Base-by-base conservation (phyloP, 2,797 vertebrate species). In the Lemur catta region DNA sequence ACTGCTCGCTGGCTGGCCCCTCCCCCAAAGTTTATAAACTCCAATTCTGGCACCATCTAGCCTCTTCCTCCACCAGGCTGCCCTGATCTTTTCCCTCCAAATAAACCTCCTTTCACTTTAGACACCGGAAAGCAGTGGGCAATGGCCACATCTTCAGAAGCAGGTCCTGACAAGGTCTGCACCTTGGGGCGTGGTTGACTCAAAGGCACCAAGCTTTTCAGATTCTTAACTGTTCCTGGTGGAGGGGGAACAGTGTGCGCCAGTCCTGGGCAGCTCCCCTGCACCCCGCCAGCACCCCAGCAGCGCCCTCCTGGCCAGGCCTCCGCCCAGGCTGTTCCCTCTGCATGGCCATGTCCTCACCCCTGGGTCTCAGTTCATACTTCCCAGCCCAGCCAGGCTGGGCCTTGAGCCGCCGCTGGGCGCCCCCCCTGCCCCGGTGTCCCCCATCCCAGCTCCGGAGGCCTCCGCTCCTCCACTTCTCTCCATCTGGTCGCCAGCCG, bases 361-460 rank as follows among this genome's bases (percentile, higher is more conserved):
- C 96, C 38, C 85, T 78, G 0, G 33, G 6, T 14, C 52, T 79
- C 84, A 63, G 38, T 35, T 69, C 67, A 10, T 80, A 76, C 14
- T 55, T 78, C 89, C 69, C 61, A n/a, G 84, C 20, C 14, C 30
- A 22, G 1, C 86, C 48, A 0, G 26, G 30, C 52, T 26, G 63
- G 43, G 43, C 22, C 59, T 1, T 17, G 15, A 0, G n/a, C 22
- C 55, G 59, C 65, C 87, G 67, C 20, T 11, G 95, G 55, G 81
- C 46, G 2, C 24, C 67, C 57, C 43, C 35, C 65, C 65, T 9
- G 7, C 79, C 55, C 33, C 24, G 46, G 26, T 2, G 55, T 85
- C 84, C 84, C 89, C 89, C 93, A 97, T 96, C 61, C n/a, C 8
- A 6, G n/a, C 15, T 67, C 69, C n/a, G 50, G 33, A 11, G 41